Conservation (phyloP, 2,797 vertebrate genomes). For the Poeciliopsis infans region DNA sequence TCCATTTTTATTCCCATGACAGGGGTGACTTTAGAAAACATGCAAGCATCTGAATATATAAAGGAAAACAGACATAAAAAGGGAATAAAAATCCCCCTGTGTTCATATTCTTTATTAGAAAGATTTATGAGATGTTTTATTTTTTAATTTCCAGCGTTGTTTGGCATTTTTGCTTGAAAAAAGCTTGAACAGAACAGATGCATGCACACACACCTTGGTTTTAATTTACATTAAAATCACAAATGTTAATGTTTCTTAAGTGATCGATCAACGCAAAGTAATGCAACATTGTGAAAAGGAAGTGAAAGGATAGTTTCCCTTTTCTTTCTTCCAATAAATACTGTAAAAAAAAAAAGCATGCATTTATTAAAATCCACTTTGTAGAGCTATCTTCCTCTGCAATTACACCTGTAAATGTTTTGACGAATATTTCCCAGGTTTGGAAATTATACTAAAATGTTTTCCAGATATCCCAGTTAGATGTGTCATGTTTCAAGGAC, state of each 20-base stretch:
- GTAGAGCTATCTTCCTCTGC: neutral
- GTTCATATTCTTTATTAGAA: constrained; percentile 44
- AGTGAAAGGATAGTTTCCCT: neutral
- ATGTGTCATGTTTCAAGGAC: neutral
- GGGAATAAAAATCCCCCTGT: constrained; percentile 32
- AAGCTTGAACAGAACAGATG: constrained; percentile 8
- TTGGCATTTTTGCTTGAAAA: constrained; percentile 23
- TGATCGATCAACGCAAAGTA: neutral
- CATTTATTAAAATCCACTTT: neutral
- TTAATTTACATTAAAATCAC: neutral
- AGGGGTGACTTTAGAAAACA: constrained; percentile 71
- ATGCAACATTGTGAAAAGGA: neutral
- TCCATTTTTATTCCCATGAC: constrained; percentile 71
- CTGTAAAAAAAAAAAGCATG: neutral
- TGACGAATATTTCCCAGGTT: neutral
- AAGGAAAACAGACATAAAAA: constrained; percentile 49
- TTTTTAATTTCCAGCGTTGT: constrained; percentile 22
- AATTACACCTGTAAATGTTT: neutral
- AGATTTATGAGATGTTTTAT: constrained; percentile 27
- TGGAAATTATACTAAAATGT: neutral
- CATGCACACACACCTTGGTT: neutral
- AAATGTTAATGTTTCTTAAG: neutral
- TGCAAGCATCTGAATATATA: constrained; percentile 63
- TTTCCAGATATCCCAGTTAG: neutral
- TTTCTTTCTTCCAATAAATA: neutral